phyloP scores from a whole-genome alignment of 2,888 invertebrate species.

The Drosophila cracens region DNA sequence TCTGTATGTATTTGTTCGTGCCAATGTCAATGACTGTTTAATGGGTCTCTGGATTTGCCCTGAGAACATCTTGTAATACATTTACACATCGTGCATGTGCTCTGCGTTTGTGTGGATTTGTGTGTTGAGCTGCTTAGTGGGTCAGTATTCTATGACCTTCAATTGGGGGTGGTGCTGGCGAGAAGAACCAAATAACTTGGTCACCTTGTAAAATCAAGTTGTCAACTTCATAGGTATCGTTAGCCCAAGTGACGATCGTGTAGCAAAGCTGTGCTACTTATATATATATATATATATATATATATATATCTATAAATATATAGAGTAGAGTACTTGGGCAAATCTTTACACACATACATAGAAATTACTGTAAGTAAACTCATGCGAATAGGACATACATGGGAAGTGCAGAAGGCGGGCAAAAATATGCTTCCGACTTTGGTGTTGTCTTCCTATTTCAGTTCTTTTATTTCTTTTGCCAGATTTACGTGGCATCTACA shows the following conservation, averaged over 20 bases:
- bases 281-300: no score
- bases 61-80: conserved; percentile 27
- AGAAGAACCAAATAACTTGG: conserved; percentile 4
- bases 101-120: conserved; percentile 10
- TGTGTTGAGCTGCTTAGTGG: conserved; percentile 30
- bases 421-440: neutral
- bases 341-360: neutral
- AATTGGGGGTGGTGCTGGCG: neutral
- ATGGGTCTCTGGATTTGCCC: conserved; percentile 40
- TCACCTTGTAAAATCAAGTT: conserved; percentile 33
- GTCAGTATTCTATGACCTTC: conserved; percentile 56
- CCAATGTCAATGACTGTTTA: conserved; percentile 53
- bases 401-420: neutral
- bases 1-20: conserved; percentile 9
- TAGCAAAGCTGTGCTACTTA: no score
- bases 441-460: neutral
- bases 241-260: neutral
- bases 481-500: neutral
- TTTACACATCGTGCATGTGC: neutral
- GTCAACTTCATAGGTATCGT: conserved; percentile 12
- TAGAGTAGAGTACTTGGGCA: no score
- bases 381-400: neutral
- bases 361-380: neutral
- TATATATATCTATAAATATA: no score
- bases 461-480: neutral